Base-by-base conservation (phyloP, 2,888 invertebrate genomes). In the Anoplius nigerrimus region DNA sequence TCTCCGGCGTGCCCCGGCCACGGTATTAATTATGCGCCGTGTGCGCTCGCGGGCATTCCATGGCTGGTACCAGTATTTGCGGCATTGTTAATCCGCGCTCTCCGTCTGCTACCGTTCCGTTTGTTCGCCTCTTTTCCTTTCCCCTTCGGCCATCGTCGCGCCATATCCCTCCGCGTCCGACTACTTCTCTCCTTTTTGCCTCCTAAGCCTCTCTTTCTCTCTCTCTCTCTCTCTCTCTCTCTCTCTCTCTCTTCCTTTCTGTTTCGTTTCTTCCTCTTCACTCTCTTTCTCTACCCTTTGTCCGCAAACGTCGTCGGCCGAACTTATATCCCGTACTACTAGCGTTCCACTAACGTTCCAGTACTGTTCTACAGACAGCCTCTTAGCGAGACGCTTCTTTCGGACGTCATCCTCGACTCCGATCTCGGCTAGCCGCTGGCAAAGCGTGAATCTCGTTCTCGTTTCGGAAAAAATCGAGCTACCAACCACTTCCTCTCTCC, bases 11-110 rank as follows among this genome's bases (percentile, higher is more conserved):
- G 59, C 61, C 20, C 69, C 59, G 62, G 48, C 63, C 74, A 62
- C 76, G 78, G 86, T 87, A 88, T 88, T 88, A 88, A 88, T 88
- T 88, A 88, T 88, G 87, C 88, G 86, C 84, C 83, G 82, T 84
- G 84, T 76, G 80, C 82, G 82, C 84, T 84, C 85, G 85, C 84
- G 85, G 83, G 85, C 87, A 88, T 88, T 87, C 88, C 87, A 82
- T 79, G 80, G 81, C 83, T 81, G 84, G 83, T 85, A 87, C 86
- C 87, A 87, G 87, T 87, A 87, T 87, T 86, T 87, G 87, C 86
- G 86, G 86, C 86, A 87, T 87, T 87, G 87, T 87, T 87, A 86
- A 87, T 86, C 86, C 86, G 81, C 85, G 85, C 81, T 83, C 85
- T 82, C 77, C 83, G 79, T 82, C 82, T 82, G 85, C 85, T 86